phyloP scores from a whole-genome alignment of 2,113 vertebrate genomes.

The Stigmatopora argus region DNA sequence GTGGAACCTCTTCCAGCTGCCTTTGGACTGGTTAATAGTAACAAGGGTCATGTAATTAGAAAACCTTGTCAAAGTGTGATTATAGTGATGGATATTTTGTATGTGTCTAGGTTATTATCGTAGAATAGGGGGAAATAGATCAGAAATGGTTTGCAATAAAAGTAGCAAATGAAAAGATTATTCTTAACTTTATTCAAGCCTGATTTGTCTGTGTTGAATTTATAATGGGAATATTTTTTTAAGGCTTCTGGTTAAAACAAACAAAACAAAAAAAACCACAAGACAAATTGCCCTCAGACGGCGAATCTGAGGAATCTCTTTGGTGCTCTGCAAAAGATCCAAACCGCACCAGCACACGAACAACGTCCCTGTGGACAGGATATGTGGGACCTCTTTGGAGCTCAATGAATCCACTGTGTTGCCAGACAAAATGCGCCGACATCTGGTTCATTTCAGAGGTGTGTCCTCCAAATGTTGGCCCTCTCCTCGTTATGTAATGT shows the following conservation, averaged over 20 bases:
- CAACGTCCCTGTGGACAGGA: constrained; percentile 10
- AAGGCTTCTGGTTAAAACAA: not conserved
- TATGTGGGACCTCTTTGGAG: constrained; percentile 10
- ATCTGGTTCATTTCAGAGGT: constrained; percentile 53
- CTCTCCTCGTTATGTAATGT: constrained; percentile 44
- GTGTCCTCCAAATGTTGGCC: constrained; percentile 29
- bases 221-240: not conserved
- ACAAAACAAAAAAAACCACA: constrained; percentile 12
- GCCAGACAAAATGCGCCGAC: constrained; percentile 20
- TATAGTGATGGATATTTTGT: too few relatives aligned
- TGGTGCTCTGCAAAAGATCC: constrained; percentile 9
- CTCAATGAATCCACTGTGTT: constrained; percentile 45
- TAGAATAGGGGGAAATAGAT: too few relatives aligned
- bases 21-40: too few relatives aligned
- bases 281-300: constrained; percentile 18
- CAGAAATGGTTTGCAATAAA: not conserved
- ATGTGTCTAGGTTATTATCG: too few relatives aligned
- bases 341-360: constrained; percentile 19
- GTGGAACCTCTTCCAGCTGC: too few relatives aligned
- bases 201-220: not conserved
- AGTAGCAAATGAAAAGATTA: not conserved
- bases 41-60: too few relatives aligned
- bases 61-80: too few relatives aligned
- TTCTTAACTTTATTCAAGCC: not conserved
- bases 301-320: constrained; percentile 16